phyloP scores from a whole-genome alignment of 2,797 vertebrate genomes.

The Sebastiscus tertius region DNA sequence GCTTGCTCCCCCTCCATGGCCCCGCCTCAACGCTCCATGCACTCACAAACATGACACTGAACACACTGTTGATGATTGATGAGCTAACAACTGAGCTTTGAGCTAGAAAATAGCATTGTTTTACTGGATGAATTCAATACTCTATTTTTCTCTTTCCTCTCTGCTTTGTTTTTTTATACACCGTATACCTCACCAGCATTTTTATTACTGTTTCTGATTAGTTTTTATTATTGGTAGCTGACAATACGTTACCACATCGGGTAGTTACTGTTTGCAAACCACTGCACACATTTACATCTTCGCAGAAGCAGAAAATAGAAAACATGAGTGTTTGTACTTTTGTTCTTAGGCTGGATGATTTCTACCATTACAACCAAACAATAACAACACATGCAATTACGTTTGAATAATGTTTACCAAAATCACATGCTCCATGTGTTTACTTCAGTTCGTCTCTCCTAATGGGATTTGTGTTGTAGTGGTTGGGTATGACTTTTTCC shows the following conservation, averaged over 20 bases:
- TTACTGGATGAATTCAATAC: constrained; percentile 56
- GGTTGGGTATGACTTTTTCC: constrained; percentile 17
- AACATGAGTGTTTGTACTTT: constrained; percentile 15
- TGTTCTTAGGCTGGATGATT: constrained; percentile 16
- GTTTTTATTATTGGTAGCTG: constrained; percentile 23
- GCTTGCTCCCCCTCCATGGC: neutral
- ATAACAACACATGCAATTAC: constrained; percentile 21
- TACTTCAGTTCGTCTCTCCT: constrained; percentile 17
- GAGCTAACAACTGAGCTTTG: constrained; percentile 64
- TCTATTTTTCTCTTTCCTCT: neutral
- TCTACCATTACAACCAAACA: constrained; percentile 23
- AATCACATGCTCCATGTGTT: constrained; percentile 11
- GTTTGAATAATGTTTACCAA: constrained; percentile 30
- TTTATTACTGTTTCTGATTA: constrained; percentile 23
- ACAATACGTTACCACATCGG: constrained; percentile 9
- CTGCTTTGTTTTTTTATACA: neutral
- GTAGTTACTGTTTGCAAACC: constrained; percentile 12
- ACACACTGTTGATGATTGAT: constrained; percentile 72
- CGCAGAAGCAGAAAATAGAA: constrained; percentile 38
- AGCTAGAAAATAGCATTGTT: constrained; percentile 67
- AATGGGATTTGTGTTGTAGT: constrained; percentile 26
- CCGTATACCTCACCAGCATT: neutral
- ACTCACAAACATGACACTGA: constrained; percentile 61
- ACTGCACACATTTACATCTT: constrained; percentile 32
- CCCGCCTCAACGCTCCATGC: constrained; percentile 35